Evolutionary conservation across 2,113 vertebrate genomes (phyloP).

Genomic region (Perca schrenkii): DNA sequence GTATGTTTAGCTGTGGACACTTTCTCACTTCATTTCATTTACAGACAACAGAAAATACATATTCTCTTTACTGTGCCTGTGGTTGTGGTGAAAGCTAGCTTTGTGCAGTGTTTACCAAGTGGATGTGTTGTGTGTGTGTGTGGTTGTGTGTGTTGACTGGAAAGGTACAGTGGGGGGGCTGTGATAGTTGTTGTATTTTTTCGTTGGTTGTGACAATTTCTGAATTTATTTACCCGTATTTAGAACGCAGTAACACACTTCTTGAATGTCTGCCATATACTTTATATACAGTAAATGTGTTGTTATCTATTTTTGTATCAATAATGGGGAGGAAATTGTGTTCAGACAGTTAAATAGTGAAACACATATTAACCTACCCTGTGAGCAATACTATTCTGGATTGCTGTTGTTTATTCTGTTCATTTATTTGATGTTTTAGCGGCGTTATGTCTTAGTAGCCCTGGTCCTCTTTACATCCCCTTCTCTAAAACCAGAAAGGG

Average conservation of each 20-base stretch:
- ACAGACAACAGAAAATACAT: slow-evolving; percentile 34
- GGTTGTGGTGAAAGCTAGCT: slow-evolving; percentile 68
- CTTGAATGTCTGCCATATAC: slow-evolving; percentile 68
- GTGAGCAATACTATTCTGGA: slow-evolving; percentile 68
- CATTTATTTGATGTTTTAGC: slow-evolving; percentile 23
- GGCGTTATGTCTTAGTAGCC: background rate
- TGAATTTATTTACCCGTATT: slow-evolving; percentile 56
- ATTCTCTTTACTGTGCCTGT: slow-evolving; percentile 70
- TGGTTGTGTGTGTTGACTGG: slow-evolving; percentile 32
- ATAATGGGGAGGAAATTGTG: slow-evolving; percentile 26
- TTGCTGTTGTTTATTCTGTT: slow-evolving; percentile 35
- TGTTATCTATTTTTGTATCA: slow-evolving; percentile 84
- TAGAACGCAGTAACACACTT: slow-evolving; percentile 62
- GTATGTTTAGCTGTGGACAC: slow-evolving; percentile 36
- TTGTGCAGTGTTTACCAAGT: slow-evolving; percentile 70
- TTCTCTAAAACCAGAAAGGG: slow-evolving; percentile 17
- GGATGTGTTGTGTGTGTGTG: slow-evolving; percentile 17
- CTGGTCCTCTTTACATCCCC: slow-evolving; percentile 13
- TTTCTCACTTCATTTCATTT: slow-evolving; percentile 48
- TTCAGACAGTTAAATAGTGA: slow-evolving; percentile 37
- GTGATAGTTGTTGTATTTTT: slow-evolving; percentile 56
- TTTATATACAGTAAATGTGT: slow-evolving; percentile 79
- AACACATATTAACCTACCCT: slow-evolving; percentile 53
- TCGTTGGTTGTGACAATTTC: slow-evolving; percentile 61
- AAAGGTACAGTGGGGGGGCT: slow-evolving; percentile 27